These are phyloP conservation scores for Pollenia labialis DNA, from an alignment of 2,888 invertebrate genomes.

Conservation along the genomic window DNA sequence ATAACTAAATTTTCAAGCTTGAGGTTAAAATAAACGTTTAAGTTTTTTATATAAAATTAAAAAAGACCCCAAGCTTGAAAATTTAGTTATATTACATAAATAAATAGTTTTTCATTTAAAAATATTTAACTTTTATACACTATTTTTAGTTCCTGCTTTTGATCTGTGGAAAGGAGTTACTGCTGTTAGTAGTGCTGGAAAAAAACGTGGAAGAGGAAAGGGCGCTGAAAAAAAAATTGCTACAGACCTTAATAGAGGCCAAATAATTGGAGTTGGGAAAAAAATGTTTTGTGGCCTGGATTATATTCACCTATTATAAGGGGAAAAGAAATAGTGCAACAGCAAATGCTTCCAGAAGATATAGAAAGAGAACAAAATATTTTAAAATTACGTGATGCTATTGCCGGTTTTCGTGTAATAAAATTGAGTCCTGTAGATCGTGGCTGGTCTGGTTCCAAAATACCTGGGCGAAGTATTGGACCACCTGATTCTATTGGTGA, in stretches of 20 bases:
- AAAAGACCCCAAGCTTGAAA: no score
- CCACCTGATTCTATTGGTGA: constrained; percentile 95
- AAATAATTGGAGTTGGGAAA: constrained; percentile 93
- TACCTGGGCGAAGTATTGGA: constrained; percentile 95
- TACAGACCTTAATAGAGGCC: constrained; percentile 93
- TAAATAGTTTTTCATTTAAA: neutral
- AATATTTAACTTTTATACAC: neutral
- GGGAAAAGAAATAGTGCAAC: constrained; percentile 90
- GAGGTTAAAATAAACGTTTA: no score
- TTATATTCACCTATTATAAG: constrained; percentile 92
- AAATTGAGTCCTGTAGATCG: constrained; percentile 92
- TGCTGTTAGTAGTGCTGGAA: constrained; percentile 98
- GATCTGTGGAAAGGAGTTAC: constrained; percentile 97
- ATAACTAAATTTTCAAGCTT: no score
- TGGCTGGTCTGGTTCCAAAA: constrained; percentile 95
- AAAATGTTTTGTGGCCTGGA: constrained; percentile 96
- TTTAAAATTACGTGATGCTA: constrained; percentile 89
- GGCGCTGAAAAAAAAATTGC: constrained; percentile 89
- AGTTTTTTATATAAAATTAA: no score
- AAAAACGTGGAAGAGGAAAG: constrained; percentile 95
- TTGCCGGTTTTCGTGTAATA: constrained; percentile 87
- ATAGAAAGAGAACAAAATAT: constrained; percentile 89
- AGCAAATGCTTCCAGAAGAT: constrained; percentile 90
- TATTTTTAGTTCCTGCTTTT: constrained; percentile 88
- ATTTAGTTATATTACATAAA: no score